A percentile compares a stretch with the other conserved stretches of the same genome.
Conservation (phyloP, 2,888 invertebrate genomes). For the Acronicta aceris region DNA sequence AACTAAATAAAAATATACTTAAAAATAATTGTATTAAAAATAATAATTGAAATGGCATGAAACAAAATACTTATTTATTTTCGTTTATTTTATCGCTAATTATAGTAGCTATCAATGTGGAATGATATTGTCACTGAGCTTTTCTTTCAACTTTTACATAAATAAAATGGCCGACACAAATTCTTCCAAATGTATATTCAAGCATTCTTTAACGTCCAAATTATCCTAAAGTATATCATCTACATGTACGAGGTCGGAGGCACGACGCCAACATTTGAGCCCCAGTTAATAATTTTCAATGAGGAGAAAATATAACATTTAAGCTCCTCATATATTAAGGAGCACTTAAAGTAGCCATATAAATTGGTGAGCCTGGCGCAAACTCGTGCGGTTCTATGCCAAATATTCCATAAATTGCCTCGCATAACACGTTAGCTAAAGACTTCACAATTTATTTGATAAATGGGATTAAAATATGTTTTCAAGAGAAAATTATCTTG, state of each 20-base stretch:
- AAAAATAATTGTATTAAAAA: too few relatives aligned
- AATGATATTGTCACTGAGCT: too few relatives aligned
- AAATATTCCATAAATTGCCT: conserved; percentile 42
- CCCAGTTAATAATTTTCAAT: conserved; percentile 50
- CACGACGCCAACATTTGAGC: conserved; percentile 39
- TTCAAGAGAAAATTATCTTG: neutral
- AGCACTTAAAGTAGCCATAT: conserved; percentile 21
- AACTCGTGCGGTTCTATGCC: conserved; percentile 17
- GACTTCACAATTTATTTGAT: conserved; percentile 16
- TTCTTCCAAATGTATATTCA: conserved; percentile 5
- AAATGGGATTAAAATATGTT: conserved; percentile 8
- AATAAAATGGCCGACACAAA: neutral
- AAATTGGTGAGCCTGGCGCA: conserved; percentile 27
- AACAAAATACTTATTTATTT: too few relatives aligned
- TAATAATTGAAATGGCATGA: too few relatives aligned
- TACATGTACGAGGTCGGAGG: conserved; percentile 8
- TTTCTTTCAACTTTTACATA: neutral
- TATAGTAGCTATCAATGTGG: too few relatives aligned
- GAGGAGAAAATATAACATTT: conserved; percentile 36
- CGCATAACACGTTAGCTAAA: conserved; percentile 25
- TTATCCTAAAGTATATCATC: conserved; percentile 25
- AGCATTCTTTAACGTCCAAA: conserved; percentile 9
- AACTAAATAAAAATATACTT: too few relatives aligned
- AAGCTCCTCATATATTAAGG: conserved; percentile 38
- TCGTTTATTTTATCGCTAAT: too few relatives aligned